Evolutionary conservation across 2,888 invertebrate species (phyloP), one percentile per base, ranked within the genome.

Genomic region (Pomacea canaliculata): DNA sequence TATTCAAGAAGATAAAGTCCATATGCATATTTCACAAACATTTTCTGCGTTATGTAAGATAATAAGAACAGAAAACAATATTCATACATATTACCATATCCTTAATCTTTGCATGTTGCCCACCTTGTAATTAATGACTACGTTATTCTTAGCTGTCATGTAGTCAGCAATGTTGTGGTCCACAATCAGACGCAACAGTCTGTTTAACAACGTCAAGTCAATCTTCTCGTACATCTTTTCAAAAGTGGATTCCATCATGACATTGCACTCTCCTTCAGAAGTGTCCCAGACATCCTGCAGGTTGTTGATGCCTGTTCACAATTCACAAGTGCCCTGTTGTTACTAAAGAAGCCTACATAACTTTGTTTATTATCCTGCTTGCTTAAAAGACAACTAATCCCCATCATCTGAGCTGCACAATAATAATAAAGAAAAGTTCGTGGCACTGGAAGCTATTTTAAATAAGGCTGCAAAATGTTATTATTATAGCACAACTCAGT

Each of bases 151-250:
- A 4, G 99, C 98, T 0, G 99, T 99, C 98, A 99, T 99, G 92
- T 99, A 99, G 94, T 99, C 99, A 84, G 99, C 99, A 88, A 99
- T 99, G 91, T 99, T 99, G 92, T 99, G 99, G 92, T 99, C 99
- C 66, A 99, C 99, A 85, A 99, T 99, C 75, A 99, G 92, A 85
- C 99, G 94, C 73, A 99, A 92, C 87, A 99, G 92, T 91, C 99
- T 94, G 92, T 99, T 99, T 60, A 99, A 94, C 48, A 99, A 92
- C 0, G 99, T 99, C 90, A 99, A 93, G 93, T 99, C 99, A 84
- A 99, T 99, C 92, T 99, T 99, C 91, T 99, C 99, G 88, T 99
- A 99, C n/a, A 99, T 93, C 90, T 99, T 99, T 90, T 99, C 99
- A 91, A 98, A 98, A 77, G 95, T 95, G 0, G 99, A 97, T 92